These are phyloP conservation scores for Meriones psammophilus DNA, from an alignment of 2,797 vertebrate genomes.

Conservation along the genomic window DNA sequence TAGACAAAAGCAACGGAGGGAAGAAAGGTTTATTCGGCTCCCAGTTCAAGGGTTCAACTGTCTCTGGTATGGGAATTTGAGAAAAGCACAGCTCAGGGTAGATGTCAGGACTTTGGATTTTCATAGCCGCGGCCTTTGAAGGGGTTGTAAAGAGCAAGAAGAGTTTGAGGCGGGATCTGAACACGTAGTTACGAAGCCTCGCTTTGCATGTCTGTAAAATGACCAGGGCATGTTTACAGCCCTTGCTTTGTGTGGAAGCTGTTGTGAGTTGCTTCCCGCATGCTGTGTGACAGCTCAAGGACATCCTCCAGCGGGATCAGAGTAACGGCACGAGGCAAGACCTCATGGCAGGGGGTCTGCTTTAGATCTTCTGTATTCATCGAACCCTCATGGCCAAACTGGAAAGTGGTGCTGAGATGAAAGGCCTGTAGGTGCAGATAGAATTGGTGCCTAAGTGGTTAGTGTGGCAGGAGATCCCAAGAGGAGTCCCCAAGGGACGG, in stretches of 20 bases:
- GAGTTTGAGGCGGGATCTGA: not conserved
- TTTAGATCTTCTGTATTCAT: not conserved
- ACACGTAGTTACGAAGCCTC: no score
- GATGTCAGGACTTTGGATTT: not conserved
- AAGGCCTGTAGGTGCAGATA: fast-evolving
- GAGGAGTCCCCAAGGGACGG: not conserved
- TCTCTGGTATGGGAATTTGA: not conserved
- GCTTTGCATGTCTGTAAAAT: not conserved
- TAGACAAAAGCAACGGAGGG: not conserved
- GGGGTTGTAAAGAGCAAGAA: not conserved
- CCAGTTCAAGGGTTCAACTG: not conserved
- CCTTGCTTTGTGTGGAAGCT: no score
- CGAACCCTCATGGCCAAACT: not conserved
- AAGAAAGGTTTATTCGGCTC: not conserved
- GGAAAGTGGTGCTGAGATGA: not conserved
- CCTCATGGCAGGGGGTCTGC: fast-evolving
- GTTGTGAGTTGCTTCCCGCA: fast-evolving
- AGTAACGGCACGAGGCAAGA: not conserved
- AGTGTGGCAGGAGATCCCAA: no score
- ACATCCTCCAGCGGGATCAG: no score
- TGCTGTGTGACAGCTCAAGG: fast-evolving
- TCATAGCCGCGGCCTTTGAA: not conserved
- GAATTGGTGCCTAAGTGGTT: not conserved
- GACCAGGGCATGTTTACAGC: not conserved
- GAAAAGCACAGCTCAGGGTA: not conserved